Evolutionary conservation across 2,888 invertebrate species (phyloP).

Genomic region (Gryllus longicercus): DNA sequence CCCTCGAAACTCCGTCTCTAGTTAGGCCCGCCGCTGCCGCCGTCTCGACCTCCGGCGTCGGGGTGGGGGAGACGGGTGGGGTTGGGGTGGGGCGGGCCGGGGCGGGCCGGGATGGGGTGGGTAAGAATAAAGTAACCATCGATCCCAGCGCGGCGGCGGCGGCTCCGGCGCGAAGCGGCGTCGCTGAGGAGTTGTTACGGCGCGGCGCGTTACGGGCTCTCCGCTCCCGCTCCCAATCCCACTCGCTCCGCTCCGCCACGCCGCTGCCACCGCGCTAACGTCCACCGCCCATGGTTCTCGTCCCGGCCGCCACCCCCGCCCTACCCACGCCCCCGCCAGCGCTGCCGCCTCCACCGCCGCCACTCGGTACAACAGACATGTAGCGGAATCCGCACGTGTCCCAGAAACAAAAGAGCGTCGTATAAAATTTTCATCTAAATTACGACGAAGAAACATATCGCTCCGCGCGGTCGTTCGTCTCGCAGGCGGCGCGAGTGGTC

Average conservation of each 20-base stretch:
- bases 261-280: background rate
- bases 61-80: too few relatives aligned
- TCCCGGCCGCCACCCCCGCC: background rate
- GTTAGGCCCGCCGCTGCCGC: too few relatives aligned
- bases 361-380: background rate
- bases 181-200: background rate
- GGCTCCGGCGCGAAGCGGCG: background rate
- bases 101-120: too few relatives aligned
- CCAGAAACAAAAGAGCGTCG: background rate
- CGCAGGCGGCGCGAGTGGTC: background rate
- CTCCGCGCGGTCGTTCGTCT: background rate
- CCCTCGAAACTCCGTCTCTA: too few relatives aligned
- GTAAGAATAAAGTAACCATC: too few relatives aligned
- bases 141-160: background rate
- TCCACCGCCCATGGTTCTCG: background rate
- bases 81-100: too few relatives aligned
- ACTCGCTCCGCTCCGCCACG: background rate
- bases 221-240: background rate
- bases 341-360: background rate
- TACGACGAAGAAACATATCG: conserved; percentile 2
- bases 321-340: background rate
- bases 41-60: too few relatives aligned
- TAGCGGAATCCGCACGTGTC: conserved; percentile 17
- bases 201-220: background rate
- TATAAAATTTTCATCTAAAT: conserved; percentile 11